Conservation (phyloP, 2,888 invertebrate species). For the Gandaritis pyraliata region DNA sequence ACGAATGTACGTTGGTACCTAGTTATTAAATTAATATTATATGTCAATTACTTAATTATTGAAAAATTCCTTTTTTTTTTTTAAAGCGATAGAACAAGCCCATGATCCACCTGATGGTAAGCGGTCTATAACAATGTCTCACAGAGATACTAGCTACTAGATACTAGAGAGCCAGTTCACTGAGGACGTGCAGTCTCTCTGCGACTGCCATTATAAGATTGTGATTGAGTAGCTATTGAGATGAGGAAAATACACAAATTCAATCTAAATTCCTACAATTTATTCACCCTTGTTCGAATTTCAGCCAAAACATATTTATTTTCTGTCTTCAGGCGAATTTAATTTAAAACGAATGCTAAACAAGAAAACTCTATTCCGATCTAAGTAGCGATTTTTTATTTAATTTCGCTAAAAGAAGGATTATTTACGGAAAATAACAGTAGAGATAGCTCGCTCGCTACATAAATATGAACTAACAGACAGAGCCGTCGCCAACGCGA, state of each 20-base stretch:
- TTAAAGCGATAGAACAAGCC: too few relatives aligned
- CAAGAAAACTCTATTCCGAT: constrained; percentile 5
- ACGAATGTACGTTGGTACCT: too few relatives aligned
- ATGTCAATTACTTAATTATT: too few relatives aligned
- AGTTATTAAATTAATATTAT: too few relatives aligned
- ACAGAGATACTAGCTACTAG: too few relatives aligned
- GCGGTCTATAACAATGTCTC: too few relatives aligned
- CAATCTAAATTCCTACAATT: constrained; percentile 15
- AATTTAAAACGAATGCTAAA: constrained; percentile 10
- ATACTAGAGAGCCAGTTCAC: too few relatives aligned
- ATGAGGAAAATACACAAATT: not conserved
- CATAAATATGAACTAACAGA: not conserved
- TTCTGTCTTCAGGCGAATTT: constrained; percentile 5
- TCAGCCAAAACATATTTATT: constrained; percentile 7
- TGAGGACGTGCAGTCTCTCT: too few relatives aligned
- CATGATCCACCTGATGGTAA: too few relatives aligned
- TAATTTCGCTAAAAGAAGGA: not conserved
- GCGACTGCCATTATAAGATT: too few relatives aligned
- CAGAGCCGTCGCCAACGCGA: not conserved
- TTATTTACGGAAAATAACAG: not conserved
- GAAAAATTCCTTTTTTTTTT: too few relatives aligned
- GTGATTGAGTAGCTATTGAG: not conserved
- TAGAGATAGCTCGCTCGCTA: not conserved
- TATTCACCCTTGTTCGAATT: constrained; percentile 10
- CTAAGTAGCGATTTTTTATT: constrained; percentile 6